Evolutionary conservation across 2,797 vertebrate species (phyloP), one percentile per base, ranked within the genome.

Genomic region (Nothura maculosa): DNA sequence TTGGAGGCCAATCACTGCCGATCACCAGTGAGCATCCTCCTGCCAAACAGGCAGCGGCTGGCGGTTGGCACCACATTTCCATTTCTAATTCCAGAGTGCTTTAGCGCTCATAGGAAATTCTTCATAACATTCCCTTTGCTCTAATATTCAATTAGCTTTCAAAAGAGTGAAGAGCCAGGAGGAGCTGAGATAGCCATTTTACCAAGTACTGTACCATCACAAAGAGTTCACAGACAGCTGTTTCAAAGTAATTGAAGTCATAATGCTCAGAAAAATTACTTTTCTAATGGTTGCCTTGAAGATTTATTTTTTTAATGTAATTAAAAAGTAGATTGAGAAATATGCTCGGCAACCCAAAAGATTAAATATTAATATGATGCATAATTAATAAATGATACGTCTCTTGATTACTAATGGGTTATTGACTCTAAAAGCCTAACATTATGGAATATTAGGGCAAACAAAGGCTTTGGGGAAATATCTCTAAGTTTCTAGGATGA

Each of bases 361-460:
- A 98, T 98, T 97, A 98, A 98, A 98, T 98, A 98, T 98, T 98
- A 97, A 98, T 98, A 96, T 8, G 83, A 85, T 96, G 95, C 95
- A 93, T 98, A 98, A 98, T 98, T 98, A 98, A 98, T 98, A 98
- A 98, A 98, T 98, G 96, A 98, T 98, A 97, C 97, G 96, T 97
- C 95, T 96, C 98, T 97, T 98, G 97, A 98, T 98, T 98, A 98
- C 98, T 98, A 98, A 98, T 98, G 98, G 97, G 93, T 97, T 98
- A 98, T 98, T 97, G 98, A 97, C 97, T 98, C 96, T 98, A 97
- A 98, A 98, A 98, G 98, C 98, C 96, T 94, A 96, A 98, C 97
- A 96, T 98, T 97, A 98, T 97, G 97, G 97, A 97, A 98, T 97
- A 98, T 98, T 95, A 97, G 97, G 97, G 95, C 97, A 97, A 98